These are phyloP conservation scores for Zoanthus sociatus DNA, from an alignment of 92 coral and sea anemone genomes.

Conservation along the genomic window DNA sequence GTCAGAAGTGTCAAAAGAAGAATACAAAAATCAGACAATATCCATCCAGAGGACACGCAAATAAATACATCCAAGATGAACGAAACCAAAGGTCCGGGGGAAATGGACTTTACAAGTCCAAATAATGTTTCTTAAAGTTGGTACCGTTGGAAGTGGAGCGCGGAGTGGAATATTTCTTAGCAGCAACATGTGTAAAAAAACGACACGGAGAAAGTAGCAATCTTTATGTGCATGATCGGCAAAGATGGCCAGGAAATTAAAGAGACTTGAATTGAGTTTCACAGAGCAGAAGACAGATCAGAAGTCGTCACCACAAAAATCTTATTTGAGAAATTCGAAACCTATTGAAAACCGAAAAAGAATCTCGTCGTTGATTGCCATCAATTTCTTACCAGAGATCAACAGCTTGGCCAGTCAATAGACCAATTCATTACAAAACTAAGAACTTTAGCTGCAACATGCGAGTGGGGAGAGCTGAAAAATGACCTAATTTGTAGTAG, in stretches of 20 bases:
- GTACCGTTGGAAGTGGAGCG: background rate
- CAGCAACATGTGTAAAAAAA: constrained; percentile 36
- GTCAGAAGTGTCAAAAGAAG: no score
- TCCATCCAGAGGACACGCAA: no score
- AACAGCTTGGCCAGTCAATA: no score
- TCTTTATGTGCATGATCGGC: constrained; percentile 56
- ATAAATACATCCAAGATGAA: no score
- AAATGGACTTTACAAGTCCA: no score
- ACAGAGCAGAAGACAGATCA: background rate
- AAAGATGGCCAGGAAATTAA: constrained; percentile 46
- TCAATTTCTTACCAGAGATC: background rate
- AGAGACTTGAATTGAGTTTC: constrained; percentile 25
- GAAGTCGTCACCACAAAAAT: background rate
- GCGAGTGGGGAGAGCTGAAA: constrained; percentile 28
- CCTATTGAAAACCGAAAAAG: no score
- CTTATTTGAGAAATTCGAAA: no score
- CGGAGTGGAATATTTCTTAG: constrained; percentile 43
- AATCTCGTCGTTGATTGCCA: constrained; percentile 24
- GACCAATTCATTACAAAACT: constrained; percentile 10
- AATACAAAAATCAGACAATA: no score
- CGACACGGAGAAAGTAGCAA: constrained; percentile 37
- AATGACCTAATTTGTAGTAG: constrained; percentile 53
- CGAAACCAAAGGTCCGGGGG: no score
- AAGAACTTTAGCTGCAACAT: constrained; percentile 3
- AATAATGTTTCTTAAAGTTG: no score